Percentiles rank a stretch among this genome's conserved stretches.
These are phyloP conservation scores for Spodoptera exigua DNA, from an alignment of 2,888 invertebrate species.

Conservation along the genomic window DNA sequence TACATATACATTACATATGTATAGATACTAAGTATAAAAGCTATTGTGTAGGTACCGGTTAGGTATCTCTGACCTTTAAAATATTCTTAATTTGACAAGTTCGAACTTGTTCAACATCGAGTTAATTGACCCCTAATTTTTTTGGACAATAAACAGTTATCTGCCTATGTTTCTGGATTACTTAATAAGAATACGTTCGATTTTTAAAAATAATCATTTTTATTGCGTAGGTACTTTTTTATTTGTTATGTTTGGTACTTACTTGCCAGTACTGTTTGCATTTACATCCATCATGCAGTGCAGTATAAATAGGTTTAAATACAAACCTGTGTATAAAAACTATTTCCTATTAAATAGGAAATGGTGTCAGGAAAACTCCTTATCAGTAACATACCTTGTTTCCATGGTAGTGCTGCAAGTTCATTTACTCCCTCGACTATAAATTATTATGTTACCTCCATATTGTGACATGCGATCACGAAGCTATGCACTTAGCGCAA, in stretches of 20 bases:
- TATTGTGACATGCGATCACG: conserved; percentile 3
- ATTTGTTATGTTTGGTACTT: no score
- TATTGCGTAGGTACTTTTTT: no score
- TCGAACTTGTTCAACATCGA: conserved; percentile 32
- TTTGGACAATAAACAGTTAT: not conserved
- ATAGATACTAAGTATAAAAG: no score
- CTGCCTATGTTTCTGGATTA: no score
- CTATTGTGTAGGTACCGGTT: conserved; percentile 1
- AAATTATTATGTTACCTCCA: conserved; percentile 3
- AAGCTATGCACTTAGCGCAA: not conserved
- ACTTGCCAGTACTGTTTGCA: no score
- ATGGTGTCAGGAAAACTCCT: conserved; percentile 11
- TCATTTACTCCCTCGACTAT: conserved; percentile 13
- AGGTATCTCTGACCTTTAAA: conserved; percentile 2
- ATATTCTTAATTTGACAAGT: conserved; percentile 19
- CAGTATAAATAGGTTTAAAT: no score
- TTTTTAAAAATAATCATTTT: no score
- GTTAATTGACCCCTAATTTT: conserved; percentile 33
- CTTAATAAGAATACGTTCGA: no score
- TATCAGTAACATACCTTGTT: conserved; percentile 21
- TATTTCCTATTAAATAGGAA: no score
- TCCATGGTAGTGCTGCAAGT: conserved; percentile 11
- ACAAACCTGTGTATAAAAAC: no score
- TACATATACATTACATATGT: not conserved
- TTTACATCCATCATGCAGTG: no score